These are phyloP conservation scores for Drosophila eohydei DNA, from an alignment of 2,888 invertebrate genomes.

Conservation along the genomic window DNA sequence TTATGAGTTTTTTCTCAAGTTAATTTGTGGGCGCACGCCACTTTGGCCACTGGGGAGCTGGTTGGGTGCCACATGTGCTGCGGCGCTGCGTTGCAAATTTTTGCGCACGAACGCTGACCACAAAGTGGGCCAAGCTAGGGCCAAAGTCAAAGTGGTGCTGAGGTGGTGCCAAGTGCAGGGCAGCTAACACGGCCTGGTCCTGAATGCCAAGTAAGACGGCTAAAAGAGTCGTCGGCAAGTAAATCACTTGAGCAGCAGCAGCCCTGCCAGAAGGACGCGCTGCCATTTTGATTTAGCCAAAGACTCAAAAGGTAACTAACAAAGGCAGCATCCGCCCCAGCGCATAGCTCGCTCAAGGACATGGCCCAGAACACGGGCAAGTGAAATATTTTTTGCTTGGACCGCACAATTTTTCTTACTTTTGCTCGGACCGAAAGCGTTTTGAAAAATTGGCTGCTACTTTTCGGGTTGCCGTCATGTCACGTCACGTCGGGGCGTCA, in stretches of 20 bases:
- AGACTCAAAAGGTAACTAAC: conserved; percentile 79
- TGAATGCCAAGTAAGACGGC: conserved; percentile 75
- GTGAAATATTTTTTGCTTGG: conserved; percentile 60
- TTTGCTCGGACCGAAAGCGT: conserved; percentile 50
- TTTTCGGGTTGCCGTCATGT: conserved; percentile 51
- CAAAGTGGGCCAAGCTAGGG: conserved; percentile 38
- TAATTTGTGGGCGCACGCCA: conserved; percentile 74
- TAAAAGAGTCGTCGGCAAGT: conserved; percentile 67
- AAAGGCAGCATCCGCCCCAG: conserved; percentile 45
- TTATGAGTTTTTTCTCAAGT: conserved; percentile 64
- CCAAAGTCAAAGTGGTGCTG: conserved; percentile 48
- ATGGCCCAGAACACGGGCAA: conserved; percentile 15
- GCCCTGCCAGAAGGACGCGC: conserved; percentile 19
- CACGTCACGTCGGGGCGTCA: conserved; percentile 51
- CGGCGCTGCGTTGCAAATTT: conserved; percentile 64
- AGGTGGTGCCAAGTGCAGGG: neutral
- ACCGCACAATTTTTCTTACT: conserved; percentile 81
- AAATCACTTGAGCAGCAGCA: conserved; percentile 73
- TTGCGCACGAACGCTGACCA: conserved; percentile 74
- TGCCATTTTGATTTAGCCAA: conserved; percentile 78
- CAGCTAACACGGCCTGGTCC: conserved; percentile 44
- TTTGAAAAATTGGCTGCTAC: conserved; percentile 77
- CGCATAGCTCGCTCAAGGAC: conserved; percentile 17
- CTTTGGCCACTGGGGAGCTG: conserved; percentile 25
- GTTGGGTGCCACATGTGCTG: conserved; percentile 40